Conservation (phyloP, 1,140 invertebrate species). For the Venustaconcha ellipsiformis region DNA sequence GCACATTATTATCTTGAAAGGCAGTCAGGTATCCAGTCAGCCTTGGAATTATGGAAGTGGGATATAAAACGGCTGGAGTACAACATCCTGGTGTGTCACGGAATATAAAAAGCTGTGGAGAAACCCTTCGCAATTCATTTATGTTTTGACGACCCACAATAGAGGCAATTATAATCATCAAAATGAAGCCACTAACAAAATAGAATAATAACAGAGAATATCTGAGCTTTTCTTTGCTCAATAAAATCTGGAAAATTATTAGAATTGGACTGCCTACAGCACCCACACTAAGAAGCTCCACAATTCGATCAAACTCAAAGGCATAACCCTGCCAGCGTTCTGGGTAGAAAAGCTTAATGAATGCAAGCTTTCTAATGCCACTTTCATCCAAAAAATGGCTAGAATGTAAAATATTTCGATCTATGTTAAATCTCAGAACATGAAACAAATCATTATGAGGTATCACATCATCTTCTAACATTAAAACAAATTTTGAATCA, state of each 20-base stretch:
- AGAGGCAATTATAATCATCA: slow-evolving; percentile 14
- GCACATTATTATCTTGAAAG: neutral
- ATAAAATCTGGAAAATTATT: neutral
- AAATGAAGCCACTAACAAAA: slow-evolving; percentile 19
- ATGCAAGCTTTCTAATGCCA: slow-evolving; percentile 17
- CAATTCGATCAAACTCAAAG: slow-evolving; percentile 22
- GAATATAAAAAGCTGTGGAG: slow-evolving; percentile 29
- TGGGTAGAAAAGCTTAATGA: slow-evolving; percentile 43
- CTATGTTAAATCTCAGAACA: slow-evolving; percentile 28
- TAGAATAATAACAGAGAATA: slow-evolving; percentile 1
- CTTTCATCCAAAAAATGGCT: neutral
- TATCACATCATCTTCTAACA: slow-evolving; percentile 47
- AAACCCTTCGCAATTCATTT: slow-evolving; percentile 33
- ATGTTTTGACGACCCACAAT: slow-evolving; percentile 36
- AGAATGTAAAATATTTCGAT: slow-evolving; percentile 4
- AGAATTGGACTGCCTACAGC: slow-evolving; percentile 12
- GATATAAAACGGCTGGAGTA: slow-evolving; percentile 42
- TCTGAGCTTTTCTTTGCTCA: neutral
- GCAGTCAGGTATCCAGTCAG: slow-evolving; percentile 26
- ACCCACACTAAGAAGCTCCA: slow-evolving; percentile 34
- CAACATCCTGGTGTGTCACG: slow-evolving; percentile 33
- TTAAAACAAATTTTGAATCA: slow-evolving; percentile 28
- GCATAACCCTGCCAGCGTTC: slow-evolving; percentile 40
- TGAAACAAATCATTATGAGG: slow-evolving; percentile 24
- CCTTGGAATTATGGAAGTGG: slow-evolving; percentile 10